Evolutionary conservation across 2,113 vertebrate genomes (phyloP), one percentile per base, ranked within the genome.

Genomic region (Lucifuga dentata): DNA sequence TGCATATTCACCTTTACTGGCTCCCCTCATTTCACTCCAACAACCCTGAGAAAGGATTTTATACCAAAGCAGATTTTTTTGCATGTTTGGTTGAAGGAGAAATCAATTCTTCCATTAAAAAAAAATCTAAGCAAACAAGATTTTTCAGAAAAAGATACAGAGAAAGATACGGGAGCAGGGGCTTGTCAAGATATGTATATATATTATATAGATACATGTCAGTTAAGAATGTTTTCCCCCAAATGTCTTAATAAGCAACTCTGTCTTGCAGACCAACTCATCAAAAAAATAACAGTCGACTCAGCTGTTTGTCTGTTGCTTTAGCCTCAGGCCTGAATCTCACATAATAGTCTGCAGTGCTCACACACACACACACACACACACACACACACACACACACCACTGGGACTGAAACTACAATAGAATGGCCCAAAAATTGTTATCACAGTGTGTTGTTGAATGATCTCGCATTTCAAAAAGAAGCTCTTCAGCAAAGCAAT

Each of bases 211-310:
- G 49, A 73, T 45, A 58, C 2, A 41, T 19, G 49, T 64, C 75
- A 76, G 78, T 88, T 67, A 78, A 65, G 23, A 81, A 67, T 11
- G 5, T 21, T 59, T 70, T 53, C 40, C 33, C 46, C 33, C 46
- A 83, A 73, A 87, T 73, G 69, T 75, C 63, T 86, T 70, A 85
- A 88, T 90, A 87, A 84, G 84, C 73, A 81, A 77, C 78, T 84
- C 60, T 80, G 78, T 85, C 58, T 32, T 76, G 46, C 38, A 41
- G 72, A 80, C 67, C 72, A 63, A 63, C 50, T 84, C 68, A 60
- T 55, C 83, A 75, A 11, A 77, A 62, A 75, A 83, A 84, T 75
- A 82, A 73, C 45, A 76, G 85, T 48, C 36, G 44, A 86, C 86
- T 91, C 88, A 84, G 89, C 87, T 62, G 32, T 84, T 89, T 78